A percentile compares a stretch with the other conserved stretches of the same genome.
These are phyloP conservation scores for Teleogryllus occipitalis DNA, from an alignment of 1,140 invertebrate species.

Conservation along the genomic window DNA sequence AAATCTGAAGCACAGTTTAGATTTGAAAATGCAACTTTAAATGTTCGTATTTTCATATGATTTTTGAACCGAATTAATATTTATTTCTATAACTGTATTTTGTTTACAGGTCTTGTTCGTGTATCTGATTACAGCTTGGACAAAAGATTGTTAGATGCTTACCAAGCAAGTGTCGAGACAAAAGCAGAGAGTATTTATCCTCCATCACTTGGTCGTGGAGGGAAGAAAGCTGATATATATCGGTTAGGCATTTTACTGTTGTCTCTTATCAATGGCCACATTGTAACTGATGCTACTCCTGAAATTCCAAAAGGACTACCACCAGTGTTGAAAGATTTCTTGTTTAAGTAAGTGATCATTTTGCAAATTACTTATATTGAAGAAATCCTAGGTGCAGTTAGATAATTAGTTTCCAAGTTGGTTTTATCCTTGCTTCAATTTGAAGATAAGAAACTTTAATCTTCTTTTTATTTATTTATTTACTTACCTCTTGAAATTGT, in stretches of 20 bases:
- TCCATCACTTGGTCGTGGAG: constrained; percentile 48
- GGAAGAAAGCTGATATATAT: constrained; percentile 64
- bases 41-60: not conserved
- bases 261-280: constrained; percentile 43
- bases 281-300: constrained; percentile 40
- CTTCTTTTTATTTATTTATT: too few species aligned
- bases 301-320: constrained; percentile 43
- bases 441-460: too few species aligned
- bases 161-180: constrained; percentile 29
- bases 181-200: constrained; percentile 36
- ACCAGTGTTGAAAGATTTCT: constrained; percentile 58
- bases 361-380: too few species aligned
- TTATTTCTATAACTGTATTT: not conserved
- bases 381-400: too few species aligned
- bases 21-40: not conserved
- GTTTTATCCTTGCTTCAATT: too few species aligned
- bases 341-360: constrained; percentile 44
- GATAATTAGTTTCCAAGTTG: too few species aligned
- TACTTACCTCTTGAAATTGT: too few species aligned
- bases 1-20: not conserved
- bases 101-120: constrained; percentile 39
- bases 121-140: constrained; percentile 66
- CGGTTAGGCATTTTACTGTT: constrained; percentile 53
- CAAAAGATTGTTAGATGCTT: constrained; percentile 48
- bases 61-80: not conserved